These are phyloP conservation scores for Harpalus rufipes DNA, from an alignment of 2,888 invertebrate genomes.

Conservation along the genomic window DNA sequence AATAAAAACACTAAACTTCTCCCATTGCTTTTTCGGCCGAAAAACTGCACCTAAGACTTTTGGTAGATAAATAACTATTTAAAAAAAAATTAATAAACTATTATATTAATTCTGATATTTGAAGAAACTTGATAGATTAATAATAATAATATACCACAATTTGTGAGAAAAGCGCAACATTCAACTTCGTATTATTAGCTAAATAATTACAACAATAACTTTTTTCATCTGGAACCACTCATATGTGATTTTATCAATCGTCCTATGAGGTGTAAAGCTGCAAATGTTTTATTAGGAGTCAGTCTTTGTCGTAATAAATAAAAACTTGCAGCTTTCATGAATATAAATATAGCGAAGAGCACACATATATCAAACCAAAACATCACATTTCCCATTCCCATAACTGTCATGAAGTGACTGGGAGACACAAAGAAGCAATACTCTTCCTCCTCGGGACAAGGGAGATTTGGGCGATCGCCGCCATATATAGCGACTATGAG, in stretches of 20 bases:
- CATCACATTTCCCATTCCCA: slow-evolving; percentile 86
- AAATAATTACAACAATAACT: too few species aligned
- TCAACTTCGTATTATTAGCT: too few species aligned
- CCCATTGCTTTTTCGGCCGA: too few species aligned
- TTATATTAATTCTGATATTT: too few species aligned
- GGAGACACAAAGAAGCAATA: slow-evolving; percentile 89
- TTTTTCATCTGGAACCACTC: slow-evolving; percentile 71
- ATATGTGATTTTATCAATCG: slow-evolving; percentile 82
- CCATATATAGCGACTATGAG: slow-evolving; percentile 90
- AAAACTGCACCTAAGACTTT: too few species aligned
- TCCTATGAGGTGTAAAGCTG: slow-evolving; percentile 85
- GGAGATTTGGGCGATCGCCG: slow-evolving; percentile 84
- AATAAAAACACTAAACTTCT: too few species aligned
- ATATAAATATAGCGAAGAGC: slow-evolving; percentile 81
- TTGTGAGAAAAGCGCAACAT: too few species aligned
- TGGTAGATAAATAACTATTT: too few species aligned
- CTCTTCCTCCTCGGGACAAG: slow-evolving; percentile 85
- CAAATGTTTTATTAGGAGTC: slow-evolving; percentile 85
- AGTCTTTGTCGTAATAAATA: slow-evolving; percentile 86
- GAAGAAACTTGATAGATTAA: too few species aligned
- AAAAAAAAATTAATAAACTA: too few species aligned
- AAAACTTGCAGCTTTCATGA: slow-evolving; percentile 84
- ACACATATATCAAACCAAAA: slow-evolving; percentile 85
- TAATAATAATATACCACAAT: too few species aligned
- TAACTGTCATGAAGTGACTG: slow-evolving; percentile 85